phyloP scores from a whole-genome alignment of 2,797 vertebrate genomes.

The Phrynocephalus forsythii region DNA sequence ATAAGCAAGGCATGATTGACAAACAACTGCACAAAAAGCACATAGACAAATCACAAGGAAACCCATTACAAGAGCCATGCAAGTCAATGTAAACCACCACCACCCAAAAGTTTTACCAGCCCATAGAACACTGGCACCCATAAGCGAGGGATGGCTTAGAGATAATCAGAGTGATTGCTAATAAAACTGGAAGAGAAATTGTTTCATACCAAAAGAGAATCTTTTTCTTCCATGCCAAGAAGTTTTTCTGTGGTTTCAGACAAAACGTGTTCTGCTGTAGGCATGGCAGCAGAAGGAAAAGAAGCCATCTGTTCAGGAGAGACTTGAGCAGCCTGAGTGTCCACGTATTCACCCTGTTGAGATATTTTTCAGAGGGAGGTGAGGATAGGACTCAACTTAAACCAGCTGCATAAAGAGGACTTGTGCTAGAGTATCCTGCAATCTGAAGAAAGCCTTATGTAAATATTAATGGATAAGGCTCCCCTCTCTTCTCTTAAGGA shows the following conservation, averaged over 20 bases:
- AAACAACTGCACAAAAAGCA: not conserved
- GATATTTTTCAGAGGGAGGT: not conserved
- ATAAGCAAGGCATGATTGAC: not conserved
- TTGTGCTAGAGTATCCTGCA: not conserved
- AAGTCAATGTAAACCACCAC: not conserved
- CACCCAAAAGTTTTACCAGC: not conserved
- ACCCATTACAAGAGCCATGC: not conserved
- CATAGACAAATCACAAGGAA: not conserved
- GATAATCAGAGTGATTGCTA: not conserved
- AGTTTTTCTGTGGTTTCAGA: not conserved
- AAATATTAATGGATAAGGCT: not conserved
- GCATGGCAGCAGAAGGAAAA: not conserved
- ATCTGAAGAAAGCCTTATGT: not conserved
- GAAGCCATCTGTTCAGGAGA: not conserved
- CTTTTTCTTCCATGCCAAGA: not conserved
- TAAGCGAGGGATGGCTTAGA: not conserved
- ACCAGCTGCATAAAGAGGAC: not conserved
- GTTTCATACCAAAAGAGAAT: not conserved
- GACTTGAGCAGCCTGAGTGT: not conserved
- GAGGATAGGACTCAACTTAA: not conserved
- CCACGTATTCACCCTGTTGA: not conserved
- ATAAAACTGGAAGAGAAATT: not conserved
- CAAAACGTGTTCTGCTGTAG: not conserved
- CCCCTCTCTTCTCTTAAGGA: not conserved
- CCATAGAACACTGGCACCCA: not conserved